Conservation (phyloP, 2,797 vertebrate species). For the Cossypha niveicapilla region DNA sequence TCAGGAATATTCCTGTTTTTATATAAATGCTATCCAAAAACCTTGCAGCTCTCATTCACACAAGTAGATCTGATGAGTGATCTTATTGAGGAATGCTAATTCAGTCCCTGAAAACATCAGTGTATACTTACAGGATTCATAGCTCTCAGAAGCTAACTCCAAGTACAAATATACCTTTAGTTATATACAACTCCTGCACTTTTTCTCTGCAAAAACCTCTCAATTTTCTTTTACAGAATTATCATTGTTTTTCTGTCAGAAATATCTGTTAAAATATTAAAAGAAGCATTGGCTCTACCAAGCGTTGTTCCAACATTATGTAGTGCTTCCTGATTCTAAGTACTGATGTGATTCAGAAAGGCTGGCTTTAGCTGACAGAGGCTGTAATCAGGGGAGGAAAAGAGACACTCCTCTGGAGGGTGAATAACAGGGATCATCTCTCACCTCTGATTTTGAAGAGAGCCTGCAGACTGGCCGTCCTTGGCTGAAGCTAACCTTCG, state of each 20-base stretch:
- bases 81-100: conserved; percentile 5
- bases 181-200: not conserved
- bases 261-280: not conserved
- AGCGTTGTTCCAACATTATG: not conserved
- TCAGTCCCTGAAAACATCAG: not conserved
- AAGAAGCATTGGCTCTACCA: not conserved
- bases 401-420: not conserved
- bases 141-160: not conserved
- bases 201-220: not conserved
- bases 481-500: not conserved
- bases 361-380: not conserved
- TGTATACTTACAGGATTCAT: not conserved
- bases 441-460: conserved; percentile 31
- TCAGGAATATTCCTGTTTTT: conserved; percentile 3
- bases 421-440: conserved; percentile 1
- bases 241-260: not conserved
- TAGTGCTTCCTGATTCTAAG: not conserved
- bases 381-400: not conserved
- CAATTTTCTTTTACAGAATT: rapidly evolving
- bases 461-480: not conserved
- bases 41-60: conserved; percentile 3
- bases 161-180: not conserved
- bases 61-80: conserved; percentile 1
- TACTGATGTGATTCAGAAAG: not conserved
- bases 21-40: not conserved